phyloP scores from a whole-genome alignment of 2,113 vertebrate genomes.

The Rhea pennata region DNA sequence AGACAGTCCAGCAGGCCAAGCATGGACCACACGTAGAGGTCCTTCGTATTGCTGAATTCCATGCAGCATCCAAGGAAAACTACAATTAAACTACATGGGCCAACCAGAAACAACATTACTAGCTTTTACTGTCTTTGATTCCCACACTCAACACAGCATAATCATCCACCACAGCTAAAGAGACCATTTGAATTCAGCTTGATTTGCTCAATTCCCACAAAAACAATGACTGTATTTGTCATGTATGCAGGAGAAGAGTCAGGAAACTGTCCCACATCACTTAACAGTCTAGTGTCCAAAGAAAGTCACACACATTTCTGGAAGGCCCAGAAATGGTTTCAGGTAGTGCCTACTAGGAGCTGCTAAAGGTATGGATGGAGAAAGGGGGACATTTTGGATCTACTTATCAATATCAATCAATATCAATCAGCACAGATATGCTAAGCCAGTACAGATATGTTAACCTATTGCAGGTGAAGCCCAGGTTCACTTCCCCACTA shows the following conservation, averaged over 20 bases:
- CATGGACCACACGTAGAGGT: background rate
- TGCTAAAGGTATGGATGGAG: background rate
- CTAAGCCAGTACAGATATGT: background rate
- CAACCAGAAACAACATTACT: background rate
- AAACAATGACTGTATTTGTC: background rate
- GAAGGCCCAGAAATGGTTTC: background rate
- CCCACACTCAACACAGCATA: background rate
- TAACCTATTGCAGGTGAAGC: background rate
- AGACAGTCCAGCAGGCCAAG: background rate
- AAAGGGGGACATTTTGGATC: background rate
- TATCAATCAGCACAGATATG: background rate
- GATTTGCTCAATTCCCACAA: background rate
- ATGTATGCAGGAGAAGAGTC: background rate
- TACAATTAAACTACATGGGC: rapidly evolving
- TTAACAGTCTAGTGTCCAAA: background rate
- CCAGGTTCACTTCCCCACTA: background rate
- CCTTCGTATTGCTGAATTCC: background rate
- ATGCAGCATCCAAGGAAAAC: rapidly evolving
- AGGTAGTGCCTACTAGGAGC: background rate
- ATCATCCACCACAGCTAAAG: background rate
- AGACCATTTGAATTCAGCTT: background rate
- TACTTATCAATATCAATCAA: background rate
- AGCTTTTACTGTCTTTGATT: background rate
- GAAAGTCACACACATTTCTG: rapidly evolving
- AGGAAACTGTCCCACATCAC: background rate